Evolutionary conservation across 2,797 vertebrate species (phyloP), one percentile per base, ranked within the genome.

Genomic region (Xenops minutus): DNA sequence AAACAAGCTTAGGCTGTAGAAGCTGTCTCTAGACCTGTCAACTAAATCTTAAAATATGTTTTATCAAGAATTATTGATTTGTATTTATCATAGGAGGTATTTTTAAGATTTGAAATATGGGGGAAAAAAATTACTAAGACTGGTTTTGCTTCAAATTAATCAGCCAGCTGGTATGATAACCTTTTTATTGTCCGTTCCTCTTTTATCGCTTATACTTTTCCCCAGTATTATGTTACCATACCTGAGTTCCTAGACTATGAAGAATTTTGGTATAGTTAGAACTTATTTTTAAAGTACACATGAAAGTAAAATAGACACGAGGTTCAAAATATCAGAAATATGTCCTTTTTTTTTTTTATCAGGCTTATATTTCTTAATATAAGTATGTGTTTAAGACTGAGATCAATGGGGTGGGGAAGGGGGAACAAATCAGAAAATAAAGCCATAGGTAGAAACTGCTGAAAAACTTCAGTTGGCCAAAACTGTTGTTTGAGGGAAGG

Each of bases 51-150:
- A 32, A 63, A 54, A 92, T 92, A 77, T 11, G 9, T 44, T 66
- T 92, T 44, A 69, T 63, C 64, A 22, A 82, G 23, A 87, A 73
- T 76, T 92, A 79, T 43, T 81, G 22, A 48, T 78, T 76, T 26
- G 1, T 63, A 12, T 91, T 97, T 92, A 43, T 61, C 46, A 41
- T 44, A 24, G 14, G 32, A 71, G 14, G 6, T 83, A 9, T 79
- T 96, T 92, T 52, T 52, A 68, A 75, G 5, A 72, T 87, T 87
- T 85, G 18, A 85, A 97, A 56, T 24, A 68, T 51, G 63, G 54
- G 54, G 64, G 32, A 46, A 29, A 76, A 76, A 92, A 75, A 36
- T 49, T 7, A 54, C 10, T 34, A 52, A 87, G 30, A 51, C 5
- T 58, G 89, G 7, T 64, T 94, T 85, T 77, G 55, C 36, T 37